Evolutionary conservation across 2,888 invertebrate genomes (phyloP).

Genomic region (Peribatodes rhomboidaria): DNA sequence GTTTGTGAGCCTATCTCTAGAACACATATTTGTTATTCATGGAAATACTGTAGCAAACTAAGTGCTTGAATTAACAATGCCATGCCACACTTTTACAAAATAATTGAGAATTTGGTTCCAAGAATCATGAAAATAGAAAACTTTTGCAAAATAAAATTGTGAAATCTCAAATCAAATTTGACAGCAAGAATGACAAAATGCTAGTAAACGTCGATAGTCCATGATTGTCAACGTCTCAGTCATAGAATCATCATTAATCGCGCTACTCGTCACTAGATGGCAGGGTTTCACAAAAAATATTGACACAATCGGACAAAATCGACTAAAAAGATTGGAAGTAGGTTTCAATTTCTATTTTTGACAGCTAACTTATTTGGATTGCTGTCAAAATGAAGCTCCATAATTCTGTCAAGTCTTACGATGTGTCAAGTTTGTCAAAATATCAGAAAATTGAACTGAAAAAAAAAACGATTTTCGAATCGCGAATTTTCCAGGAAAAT

Average conservation of each 20-base stretch:
- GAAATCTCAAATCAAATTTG: neutral
- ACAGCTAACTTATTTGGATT: neutral
- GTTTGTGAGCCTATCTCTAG: slow-evolving; percentile 34
- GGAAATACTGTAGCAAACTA: no score
- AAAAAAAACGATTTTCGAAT: slow-evolving; percentile 39
- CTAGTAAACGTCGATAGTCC: no score
- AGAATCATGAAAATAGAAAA: neutral
- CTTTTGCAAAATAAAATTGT: neutral
- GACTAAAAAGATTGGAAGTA: neutral
- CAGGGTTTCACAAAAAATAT: no score
- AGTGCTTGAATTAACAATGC: slow-evolving; percentile 3
- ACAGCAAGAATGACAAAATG: no score
- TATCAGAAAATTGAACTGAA: slow-evolving; percentile 5
- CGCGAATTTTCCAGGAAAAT: slow-evolving; percentile 53
- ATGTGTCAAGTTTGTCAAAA: neutral
- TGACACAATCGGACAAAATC: no score
- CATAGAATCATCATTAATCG: no score
- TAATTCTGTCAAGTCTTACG: no score
- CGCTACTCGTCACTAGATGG: no score
- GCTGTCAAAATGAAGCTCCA: no score
- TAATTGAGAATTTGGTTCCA: neutral
- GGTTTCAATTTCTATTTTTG: neutral
- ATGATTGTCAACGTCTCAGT: no score
- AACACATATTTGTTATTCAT: slow-evolving; percentile 44
- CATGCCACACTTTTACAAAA: slow-evolving; percentile 2